A percentile compares a stretch with the other conserved stretches of the same genome.
Evolutionary conservation across 2,797 vertebrate genomes (phyloP).

Genomic region (Cynodonichthys magdalenae): DNA sequence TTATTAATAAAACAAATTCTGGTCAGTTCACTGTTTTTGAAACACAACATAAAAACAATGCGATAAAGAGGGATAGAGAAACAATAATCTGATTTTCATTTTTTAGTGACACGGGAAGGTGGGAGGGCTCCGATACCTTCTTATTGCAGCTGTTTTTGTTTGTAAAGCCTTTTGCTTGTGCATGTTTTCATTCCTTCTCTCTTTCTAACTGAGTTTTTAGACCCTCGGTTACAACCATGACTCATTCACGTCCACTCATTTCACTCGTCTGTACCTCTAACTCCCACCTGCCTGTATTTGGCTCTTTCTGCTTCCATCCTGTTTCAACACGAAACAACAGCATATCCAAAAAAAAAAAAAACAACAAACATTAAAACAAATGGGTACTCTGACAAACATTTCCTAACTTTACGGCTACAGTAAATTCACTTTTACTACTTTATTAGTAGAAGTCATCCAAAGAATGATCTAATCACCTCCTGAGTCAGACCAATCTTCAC

Average conservation of each 20-base stretch:
- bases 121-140: constrained; percentile 16
- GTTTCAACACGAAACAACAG: constrained; percentile 13
- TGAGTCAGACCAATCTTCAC: constrained; percentile 5
- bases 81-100: constrained; percentile 28
- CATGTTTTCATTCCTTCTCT: constrained; percentile 17
- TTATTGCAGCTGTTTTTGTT: not conserved
- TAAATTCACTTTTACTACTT: constrained; percentile 10
- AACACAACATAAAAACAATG: constrained; percentile 47
- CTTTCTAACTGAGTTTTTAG: constrained; percentile 12
- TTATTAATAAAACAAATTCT: too few relatives aligned
- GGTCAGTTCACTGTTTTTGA: constrained; percentile 9
- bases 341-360: constrained; percentile 13
- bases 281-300: constrained; percentile 6
- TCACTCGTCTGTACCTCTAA: constrained; percentile 7
- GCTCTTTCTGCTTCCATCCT: constrained; percentile 6
- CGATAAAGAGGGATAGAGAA: constrained; percentile 20
- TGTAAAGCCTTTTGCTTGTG: constrained; percentile 3
- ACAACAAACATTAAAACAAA: too few relatives aligned
- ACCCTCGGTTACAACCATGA: constrained; percentile 30
- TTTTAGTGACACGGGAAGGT: constrained; percentile 5
- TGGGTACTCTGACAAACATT: constrained; percentile 19
- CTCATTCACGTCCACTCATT: constrained; percentile 34
- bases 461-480: not conserved
- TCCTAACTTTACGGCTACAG: constrained; percentile 20
- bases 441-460: not conserved